phyloP scores from a whole-genome alignment of 2,113 vertebrate species.

The Uria lomvia region DNA sequence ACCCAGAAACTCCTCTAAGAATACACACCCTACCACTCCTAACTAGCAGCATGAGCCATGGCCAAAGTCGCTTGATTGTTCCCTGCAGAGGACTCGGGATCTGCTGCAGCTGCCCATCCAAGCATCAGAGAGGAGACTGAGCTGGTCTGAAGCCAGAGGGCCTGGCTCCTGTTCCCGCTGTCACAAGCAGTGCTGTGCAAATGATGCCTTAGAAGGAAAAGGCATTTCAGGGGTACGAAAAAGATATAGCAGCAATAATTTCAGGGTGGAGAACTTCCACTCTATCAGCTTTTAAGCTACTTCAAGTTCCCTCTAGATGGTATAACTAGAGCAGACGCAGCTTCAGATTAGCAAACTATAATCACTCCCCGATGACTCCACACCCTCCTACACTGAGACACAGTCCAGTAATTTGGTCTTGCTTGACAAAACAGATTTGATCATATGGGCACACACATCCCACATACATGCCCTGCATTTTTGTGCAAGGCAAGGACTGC shows the following conservation, averaged over 20 bases:
- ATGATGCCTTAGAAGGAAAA: not conserved
- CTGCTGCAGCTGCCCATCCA: not conserved
- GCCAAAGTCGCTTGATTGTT: not conserved
- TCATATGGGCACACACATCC: not conserved
- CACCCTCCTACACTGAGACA: not conserved
- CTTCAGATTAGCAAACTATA: not conserved
- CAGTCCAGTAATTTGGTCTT: not conserved
- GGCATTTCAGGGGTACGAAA: not conserved
- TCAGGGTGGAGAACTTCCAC: not conserved
- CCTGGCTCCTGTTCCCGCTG: not conserved
- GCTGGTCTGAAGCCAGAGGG: not conserved
- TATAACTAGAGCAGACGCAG: not conserved
- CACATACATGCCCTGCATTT: not conserved
- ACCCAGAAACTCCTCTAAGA: not conserved
- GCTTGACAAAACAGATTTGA: not conserved
- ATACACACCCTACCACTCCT: not conserved
- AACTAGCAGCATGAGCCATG: not conserved
- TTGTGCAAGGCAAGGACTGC: not conserved
- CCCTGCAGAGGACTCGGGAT: not conserved
- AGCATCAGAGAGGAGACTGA: not conserved
- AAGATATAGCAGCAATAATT: not conserved
- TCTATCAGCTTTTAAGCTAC: not conserved
- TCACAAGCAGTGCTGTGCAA: not conserved
- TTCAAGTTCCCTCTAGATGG: not conserved
- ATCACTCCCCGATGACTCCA: not conserved